A percentile compares a stretch with the other conserved stretches of the same genome.
These are phyloP conservation scores for Bombus confusus DNA, from an alignment of 1,140 invertebrate species.

Conservation along the genomic window DNA sequence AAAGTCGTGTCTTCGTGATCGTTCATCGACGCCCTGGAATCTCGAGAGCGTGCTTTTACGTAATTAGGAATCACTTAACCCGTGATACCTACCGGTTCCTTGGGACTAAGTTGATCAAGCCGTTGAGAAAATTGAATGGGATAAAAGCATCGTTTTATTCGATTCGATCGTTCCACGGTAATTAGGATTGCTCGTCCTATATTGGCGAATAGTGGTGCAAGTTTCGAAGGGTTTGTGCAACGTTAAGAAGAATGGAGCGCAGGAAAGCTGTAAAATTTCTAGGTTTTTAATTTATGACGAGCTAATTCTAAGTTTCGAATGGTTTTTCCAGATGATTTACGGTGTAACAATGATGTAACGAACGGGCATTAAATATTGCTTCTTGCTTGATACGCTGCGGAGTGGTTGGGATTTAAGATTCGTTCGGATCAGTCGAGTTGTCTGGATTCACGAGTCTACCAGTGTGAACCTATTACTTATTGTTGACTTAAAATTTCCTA, in stretches of 20 bases:
- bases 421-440: neutral
- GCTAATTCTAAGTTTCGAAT: neutral
- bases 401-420: neutral
- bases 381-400: neutral
- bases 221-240: neutral
- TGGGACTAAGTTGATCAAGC: neutral
- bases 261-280: neutral
- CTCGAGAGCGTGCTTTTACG: slow-evolving; percentile 33
- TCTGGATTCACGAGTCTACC: too few relatives aligned
- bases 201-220: too few relatives aligned
- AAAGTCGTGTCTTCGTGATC: slow-evolving; percentile 43
- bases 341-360: slow-evolving; percentile 4
- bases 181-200: neutral
- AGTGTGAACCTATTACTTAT: too few relatives aligned
- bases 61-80: slow-evolving; percentile 42
- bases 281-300: neutral
- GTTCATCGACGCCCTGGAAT: slow-evolving; percentile 39
- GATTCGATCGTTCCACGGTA: neutral
- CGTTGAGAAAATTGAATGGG: neutral
- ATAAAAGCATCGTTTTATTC: neutral
- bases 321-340: neutral
- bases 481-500: too few relatives aligned
- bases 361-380: neutral
- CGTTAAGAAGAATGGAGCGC: neutral
- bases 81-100: neutral